phyloP scores from a whole-genome alignment of 2,797 vertebrate species.

The Liasis olivaceus region DNA sequence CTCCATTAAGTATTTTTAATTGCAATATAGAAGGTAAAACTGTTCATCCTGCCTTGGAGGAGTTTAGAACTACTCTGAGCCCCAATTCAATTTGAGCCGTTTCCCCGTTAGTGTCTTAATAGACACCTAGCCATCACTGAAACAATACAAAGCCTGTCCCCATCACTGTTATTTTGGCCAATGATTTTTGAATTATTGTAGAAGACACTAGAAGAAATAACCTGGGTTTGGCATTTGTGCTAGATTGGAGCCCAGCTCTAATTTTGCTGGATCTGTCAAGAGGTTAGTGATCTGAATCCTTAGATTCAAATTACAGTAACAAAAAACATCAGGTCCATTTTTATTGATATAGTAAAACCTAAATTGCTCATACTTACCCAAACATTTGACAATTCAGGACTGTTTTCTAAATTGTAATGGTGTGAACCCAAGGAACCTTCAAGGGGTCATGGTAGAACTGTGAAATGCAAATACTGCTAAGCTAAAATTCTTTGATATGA shows the following conservation, averaged over 20 bases:
- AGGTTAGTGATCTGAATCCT: background rate
- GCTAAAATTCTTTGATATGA: background rate
- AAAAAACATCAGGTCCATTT: rapidly evolving
- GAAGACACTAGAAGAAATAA: background rate
- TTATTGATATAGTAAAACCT: background rate
- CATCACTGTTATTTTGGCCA: background rate
- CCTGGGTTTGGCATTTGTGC: background rate
- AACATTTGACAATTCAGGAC: rapidly evolving
- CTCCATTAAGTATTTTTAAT: background rate
- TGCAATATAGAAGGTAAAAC: background rate
- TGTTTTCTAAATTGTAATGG: background rate
- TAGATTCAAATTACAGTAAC: background rate
- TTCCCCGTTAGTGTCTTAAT: background rate
- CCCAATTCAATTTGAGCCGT: background rate
- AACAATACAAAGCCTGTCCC: background rate
- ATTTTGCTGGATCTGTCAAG: background rate
- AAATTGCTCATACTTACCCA: background rate
- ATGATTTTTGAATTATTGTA: background rate
- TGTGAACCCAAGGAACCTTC: rapidly evolving
- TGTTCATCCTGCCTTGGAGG: background rate
- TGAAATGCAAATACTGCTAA: background rate
- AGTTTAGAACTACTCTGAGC: background rate
- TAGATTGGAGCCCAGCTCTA: background rate
- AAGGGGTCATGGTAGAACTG: background rate
- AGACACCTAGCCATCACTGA: background rate